These are phyloP conservation scores for Tridacna gigas DNA, from an alignment of 2,888 invertebrate genomes.

Conservation along the genomic window DNA sequence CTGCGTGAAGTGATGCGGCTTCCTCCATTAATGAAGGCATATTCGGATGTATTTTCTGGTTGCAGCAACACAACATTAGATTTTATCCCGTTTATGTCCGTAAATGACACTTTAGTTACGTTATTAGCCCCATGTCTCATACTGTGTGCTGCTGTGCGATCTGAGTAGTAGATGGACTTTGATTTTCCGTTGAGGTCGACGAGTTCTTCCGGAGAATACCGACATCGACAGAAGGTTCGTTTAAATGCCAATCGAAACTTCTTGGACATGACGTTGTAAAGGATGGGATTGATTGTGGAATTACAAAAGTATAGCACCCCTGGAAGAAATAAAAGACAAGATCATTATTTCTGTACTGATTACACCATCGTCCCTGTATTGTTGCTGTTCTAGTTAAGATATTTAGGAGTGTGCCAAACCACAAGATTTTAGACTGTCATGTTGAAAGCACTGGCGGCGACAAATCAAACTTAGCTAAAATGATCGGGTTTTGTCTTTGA, in stretches of 20 bases:
- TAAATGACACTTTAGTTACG: conserved; percentile 36
- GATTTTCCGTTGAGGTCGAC: conserved; percentile 56
- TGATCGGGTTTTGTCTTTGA: too few relatives aligned
- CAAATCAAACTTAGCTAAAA: too few relatives aligned
- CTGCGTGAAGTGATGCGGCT: conserved; percentile 15
- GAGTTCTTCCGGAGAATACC: conserved; percentile 49
- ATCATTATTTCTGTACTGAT: too few relatives aligned
- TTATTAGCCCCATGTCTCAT: conserved; percentile 32
- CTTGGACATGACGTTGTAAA: conserved; percentile 59
- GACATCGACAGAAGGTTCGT: conserved; percentile 54
- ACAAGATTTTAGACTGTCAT: too few relatives aligned
- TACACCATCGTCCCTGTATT: too few relatives aligned
- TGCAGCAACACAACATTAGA: conserved; percentile 31
- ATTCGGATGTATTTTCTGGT: conserved; percentile 23
- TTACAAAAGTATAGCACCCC: conserved; percentile 57
- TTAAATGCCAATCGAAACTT: conserved; percentile 60
- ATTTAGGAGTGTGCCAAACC: too few relatives aligned
- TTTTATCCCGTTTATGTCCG: conserved; percentile 41
- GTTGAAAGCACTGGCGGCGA: too few relatives aligned
- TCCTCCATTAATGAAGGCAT: conserved; percentile 27
- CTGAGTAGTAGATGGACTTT: conserved; percentile 55
- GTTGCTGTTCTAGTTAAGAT: too few relatives aligned
- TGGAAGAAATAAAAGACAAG: too few relatives aligned
- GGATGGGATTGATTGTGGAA: conserved; percentile 56
- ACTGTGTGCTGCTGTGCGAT: conserved; percentile 35